Percentiles rank a stretch among this genome's conserved stretches.
phyloP scores from a whole-genome alignment of 2,797 vertebrate genomes.

The Melanotaenia maccullochi region DNA sequence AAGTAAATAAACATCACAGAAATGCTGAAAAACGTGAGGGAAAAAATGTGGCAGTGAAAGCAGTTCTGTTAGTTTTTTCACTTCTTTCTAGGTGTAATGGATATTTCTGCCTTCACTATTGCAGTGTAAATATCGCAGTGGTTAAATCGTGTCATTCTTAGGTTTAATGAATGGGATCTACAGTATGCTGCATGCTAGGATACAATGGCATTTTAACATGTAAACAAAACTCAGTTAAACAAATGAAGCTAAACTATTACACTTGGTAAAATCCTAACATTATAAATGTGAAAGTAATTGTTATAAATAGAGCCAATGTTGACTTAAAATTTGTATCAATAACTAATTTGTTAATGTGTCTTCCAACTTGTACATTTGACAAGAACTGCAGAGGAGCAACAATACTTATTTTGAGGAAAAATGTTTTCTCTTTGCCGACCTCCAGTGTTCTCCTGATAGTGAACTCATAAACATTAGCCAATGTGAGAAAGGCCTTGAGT shows the following conservation, averaged over 20 bases:
- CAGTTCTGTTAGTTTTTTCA: neutral
- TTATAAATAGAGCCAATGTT: neutral
- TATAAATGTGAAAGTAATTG: neutral
- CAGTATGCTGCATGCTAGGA: constrained; percentile 1
- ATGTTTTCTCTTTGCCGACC: neutral
- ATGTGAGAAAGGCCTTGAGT: neutral
- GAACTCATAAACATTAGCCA: neutral
- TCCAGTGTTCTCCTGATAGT: neutral
- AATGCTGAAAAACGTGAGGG: neutral
- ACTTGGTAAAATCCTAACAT: neutral
- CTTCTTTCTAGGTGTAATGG: neutral
- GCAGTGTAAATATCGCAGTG: accelerated
- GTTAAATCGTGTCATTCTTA: neutral
- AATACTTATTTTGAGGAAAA: neutral
- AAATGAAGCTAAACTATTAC: neutral
- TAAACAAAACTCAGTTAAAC: neutral
- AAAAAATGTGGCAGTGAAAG: neutral
- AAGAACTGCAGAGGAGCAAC: neutral
- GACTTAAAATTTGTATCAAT: neutral
- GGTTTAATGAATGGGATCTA: neutral
- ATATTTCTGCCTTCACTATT: neutral
- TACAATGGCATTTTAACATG: neutral
- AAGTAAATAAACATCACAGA: neutral
- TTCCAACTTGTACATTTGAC: neutral
- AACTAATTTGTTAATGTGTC: neutral